phyloP scores from a whole-genome alignment of 2,797 vertebrate species.

The Esox masquinongy region DNA sequence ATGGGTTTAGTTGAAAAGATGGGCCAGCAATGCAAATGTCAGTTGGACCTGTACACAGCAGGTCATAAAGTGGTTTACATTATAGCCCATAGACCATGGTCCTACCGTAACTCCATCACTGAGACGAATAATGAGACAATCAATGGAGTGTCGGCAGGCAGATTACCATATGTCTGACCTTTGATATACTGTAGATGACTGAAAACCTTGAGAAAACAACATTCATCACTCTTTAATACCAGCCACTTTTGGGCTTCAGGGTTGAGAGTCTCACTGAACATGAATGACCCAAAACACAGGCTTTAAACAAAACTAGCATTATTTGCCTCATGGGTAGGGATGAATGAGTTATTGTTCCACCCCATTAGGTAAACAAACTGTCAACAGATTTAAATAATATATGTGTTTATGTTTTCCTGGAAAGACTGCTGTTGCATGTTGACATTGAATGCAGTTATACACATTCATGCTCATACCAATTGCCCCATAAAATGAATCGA shows the following conservation, averaged over 20 bases:
- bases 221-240: not conserved
- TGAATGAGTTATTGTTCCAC: not conserved
- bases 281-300: not conserved
- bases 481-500: not conserved
- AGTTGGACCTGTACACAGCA: not conserved
- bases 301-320: not conserved
- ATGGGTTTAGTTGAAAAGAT: not conserved
- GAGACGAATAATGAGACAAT: constrained; percentile 53
- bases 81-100: constrained; percentile 2
- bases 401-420: too few relatives aligned
- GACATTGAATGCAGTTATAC: not conserved
- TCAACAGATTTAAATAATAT: not conserved
- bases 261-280: not conserved
- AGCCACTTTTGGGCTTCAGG: not conserved
- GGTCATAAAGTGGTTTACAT: not conserved
- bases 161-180: constrained; percentile 53
- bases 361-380: not conserved
- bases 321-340: not conserved
- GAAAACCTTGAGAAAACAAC: constrained; percentile 1
- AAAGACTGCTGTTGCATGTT: not conserved
- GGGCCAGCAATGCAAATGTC: not conserved
- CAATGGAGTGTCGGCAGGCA: constrained; percentile 47
- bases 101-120: constrained; percentile 25
- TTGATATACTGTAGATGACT: constrained; percentile 34
- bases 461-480: not conserved